A percentile compares a stretch with the other conserved stretches of the same genome.
These are phyloP conservation scores for Brachyhypopomus gauderio DNA, from an alignment of 2,113 vertebrate genomes.

Conservation along the genomic window DNA sequence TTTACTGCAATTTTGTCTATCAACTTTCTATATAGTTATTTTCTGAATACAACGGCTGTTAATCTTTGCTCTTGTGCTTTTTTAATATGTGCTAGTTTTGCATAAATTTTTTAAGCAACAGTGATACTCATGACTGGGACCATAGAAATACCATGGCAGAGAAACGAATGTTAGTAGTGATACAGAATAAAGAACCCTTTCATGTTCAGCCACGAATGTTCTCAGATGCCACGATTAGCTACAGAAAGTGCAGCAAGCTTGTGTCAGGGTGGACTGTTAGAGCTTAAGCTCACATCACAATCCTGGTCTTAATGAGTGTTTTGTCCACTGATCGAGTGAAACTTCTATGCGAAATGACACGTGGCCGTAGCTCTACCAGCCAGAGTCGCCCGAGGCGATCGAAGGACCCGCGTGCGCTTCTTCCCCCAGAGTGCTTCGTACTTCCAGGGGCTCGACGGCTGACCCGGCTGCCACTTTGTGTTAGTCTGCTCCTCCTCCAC, in stretches of 20 bases:
- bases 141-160: neutral
- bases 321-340: neutral
- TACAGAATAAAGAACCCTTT: slow-evolving; percentile 17
- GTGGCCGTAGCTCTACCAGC: neutral
- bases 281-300: neutral
- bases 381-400: neutral
- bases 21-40: neutral
- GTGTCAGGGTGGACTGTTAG: neutral
- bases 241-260: neutral
- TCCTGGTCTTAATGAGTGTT: neutral
- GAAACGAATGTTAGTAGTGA: neutral
- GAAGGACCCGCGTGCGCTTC: neutral
- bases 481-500: slow-evolving; percentile 47
- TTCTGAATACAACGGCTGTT: neutral
- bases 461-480: slow-evolving; percentile 51
- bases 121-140: neutral
- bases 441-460: slow-evolving; percentile 47
- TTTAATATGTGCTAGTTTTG: neutral
- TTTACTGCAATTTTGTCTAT: too few relatives aligned
- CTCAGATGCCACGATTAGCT: neutral
- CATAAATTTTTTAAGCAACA: neutral
- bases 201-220: neutral
- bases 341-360: slow-evolving; percentile 2
- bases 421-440: slow-evolving; percentile 16
- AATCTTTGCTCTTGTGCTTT: neutral